Evolutionary conservation across 2,113 vertebrate species (phyloP), one percentile per base, ranked within the genome.

Genomic region (Oryzias curvinotus): DNA sequence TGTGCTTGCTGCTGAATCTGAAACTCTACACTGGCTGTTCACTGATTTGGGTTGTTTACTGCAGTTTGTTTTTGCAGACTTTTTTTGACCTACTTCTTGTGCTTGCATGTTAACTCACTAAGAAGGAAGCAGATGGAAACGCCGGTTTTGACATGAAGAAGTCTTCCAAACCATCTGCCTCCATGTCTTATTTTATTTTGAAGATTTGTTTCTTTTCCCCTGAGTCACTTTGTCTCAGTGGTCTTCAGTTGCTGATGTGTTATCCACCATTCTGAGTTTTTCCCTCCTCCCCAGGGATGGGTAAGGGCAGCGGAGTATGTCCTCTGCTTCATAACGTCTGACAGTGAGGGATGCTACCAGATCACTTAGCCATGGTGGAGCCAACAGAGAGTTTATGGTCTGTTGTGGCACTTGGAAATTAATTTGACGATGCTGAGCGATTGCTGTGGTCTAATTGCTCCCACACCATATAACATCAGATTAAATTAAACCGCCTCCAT

Each of bases 81-180:
- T 15, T 71, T 71, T 66, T 65, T 77, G 75, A 81, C 83, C 81
- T 67, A 81, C 26, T 83, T 89, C 50, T 55, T 46, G 23, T 44
- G 65, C 36, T 21, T 64, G 48, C 50, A 56, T 25, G 65, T 65
- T 63, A 28, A 58, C 65, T 62, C 30, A 13, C 6, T 0, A 14
- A 26, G 0, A 52, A 12, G 36, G 28, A 45, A 21, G 23, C 45
- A 26, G 23, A 50, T 12, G 25, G 45, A 47, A 62, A 52, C 42
- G 46, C 46, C 53, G 46, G 12, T 60, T 62, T 25, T 48, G 30
- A 57, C n/a, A 30, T 12, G 23, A 60, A 60, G 30, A 56, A 51
- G 49, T 68, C 68, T 18, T 36, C 36, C 36, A 36, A 12, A 60
- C 23, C 43, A 12, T 58, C 43, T 54, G 18, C 26, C 26, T 23